Evolutionary conservation across 53 echinoderm and acorn worm species (phyloP), one percentile per base, ranked within the genome.

Genomic region (Actinopyga echinites): DNA sequence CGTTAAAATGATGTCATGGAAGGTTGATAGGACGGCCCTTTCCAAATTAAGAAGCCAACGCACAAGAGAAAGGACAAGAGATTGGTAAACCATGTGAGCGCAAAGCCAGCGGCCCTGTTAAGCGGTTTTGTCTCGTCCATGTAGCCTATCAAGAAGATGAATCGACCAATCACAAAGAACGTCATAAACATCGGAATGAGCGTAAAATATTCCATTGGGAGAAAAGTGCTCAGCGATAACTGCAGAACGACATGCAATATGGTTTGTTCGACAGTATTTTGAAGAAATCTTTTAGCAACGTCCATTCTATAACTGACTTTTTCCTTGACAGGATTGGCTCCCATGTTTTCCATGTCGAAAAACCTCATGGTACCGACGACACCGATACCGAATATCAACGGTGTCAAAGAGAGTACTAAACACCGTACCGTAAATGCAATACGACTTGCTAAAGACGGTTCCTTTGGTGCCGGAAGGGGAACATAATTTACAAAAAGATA

Each of bases 251-350:
- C 62, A n/a, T 80, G 81, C 7, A 80, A 8, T 13, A 61, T 12
- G 12, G 81, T 80, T n/a, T 80, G 81, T 32, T 80, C 81, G 23
- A 80, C 8, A 10, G 81, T 80, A 62, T 80, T 80, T 40, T 80
- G 81, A n/a, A 80, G 26, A 25, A n/a, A 80, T 31, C 62, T 59
- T 15, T 20, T 25, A 60, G 25, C 8, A 20, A 80, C 81, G 20
- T 21, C 34, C 8, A 37, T 8, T 32, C 38, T 23, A 25, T 37
- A 62, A 43, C 9, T 80, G 28, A 19, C 13, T 30, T 80, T 80
- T 45, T 80, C 60, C 30, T 37, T 59, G 60, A 62, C 62, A 19
- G 81, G 81, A 61, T 80, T 61, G 63, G 44, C 9, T 2, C 81
- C 81, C 36, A 40, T 23, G 62, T 80, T 62, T 61, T 59, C 63